These are phyloP conservation scores for Takifugu rubripes DNA, from an alignment of 2,797 vertebrate genomes.

Conservation along the genomic window DNA sequence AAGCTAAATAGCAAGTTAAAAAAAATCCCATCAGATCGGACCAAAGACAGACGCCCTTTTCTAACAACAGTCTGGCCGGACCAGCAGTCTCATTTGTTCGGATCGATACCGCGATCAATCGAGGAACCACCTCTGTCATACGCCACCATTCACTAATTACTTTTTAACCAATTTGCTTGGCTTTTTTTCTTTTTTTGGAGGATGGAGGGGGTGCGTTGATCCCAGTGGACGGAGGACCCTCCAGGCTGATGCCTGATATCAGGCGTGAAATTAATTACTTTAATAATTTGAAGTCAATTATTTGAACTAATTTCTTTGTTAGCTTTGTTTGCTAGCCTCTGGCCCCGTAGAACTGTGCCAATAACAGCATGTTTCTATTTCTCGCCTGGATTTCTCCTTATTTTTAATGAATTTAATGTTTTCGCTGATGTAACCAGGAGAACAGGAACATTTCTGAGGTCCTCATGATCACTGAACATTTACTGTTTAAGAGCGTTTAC, in stretches of 20 bases:
- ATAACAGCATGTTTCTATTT: neutral
- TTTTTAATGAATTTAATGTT: no score
- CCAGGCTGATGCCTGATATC: constrained; percentile 18
- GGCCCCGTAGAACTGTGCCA: neutral
- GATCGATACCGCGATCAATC: constrained; percentile 47
- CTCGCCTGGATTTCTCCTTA: neutral
- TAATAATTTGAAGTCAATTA: constrained; percentile 41
- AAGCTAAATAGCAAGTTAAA: no score
- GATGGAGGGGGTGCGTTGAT: constrained; percentile 9
- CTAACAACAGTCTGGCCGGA: constrained; percentile 24
- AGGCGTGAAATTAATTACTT: constrained; percentile 44
- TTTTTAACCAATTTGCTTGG: constrained; percentile 43
- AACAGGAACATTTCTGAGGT: no score
- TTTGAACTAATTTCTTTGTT: constrained; percentile 8
- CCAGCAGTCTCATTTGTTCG: constrained; percentile 27
- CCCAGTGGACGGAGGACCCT: neutral
- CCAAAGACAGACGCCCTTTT: constrained; percentile 9
- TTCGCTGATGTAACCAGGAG: no score
- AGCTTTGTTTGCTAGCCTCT: no score
- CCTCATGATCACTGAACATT: no score
- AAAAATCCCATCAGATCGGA: no score
- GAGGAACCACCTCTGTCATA: constrained; percentile 27
- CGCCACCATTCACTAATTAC: constrained; percentile 46
- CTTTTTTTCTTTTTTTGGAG: constrained; percentile 18
- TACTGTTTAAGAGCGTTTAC: no score